These are phyloP conservation scores for Atlantisia rogersi DNA, from an alignment of 2,113 vertebrate genomes.

Conservation along the genomic window DNA sequence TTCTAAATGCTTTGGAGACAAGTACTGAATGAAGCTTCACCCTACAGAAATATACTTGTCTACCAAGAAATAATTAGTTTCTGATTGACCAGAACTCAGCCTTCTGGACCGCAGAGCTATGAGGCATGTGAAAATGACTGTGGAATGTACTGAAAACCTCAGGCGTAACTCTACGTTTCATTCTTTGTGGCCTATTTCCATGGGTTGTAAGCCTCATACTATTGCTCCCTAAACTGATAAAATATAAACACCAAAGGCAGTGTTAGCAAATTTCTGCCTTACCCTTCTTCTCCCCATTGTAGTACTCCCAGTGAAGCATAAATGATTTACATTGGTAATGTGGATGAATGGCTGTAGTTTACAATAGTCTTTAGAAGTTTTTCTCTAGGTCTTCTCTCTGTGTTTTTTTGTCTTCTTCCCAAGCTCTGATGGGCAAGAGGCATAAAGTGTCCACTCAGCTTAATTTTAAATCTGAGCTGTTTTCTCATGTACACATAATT, in stretches of 20 bases:
- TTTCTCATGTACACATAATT: neutral
- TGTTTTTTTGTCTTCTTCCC: neutral
- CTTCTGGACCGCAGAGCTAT: neutral
- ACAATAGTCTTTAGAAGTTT: neutral
- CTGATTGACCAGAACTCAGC: neutral
- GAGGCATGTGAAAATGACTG: neutral
- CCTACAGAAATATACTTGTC: conserved; percentile 50
- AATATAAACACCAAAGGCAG: neutral
- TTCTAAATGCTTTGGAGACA: conserved; percentile 52
- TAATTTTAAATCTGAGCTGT: neutral
- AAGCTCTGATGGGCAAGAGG: neutral
- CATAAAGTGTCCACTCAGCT: neutral
- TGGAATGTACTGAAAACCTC: neutral
- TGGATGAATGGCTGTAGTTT: neutral
- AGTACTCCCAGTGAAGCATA: neutral
- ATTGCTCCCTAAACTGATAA: neutral
- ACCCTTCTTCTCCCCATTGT: neutral
- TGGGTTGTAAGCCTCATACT: neutral
- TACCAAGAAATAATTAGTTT: conserved; percentile 43
- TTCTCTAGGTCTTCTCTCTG: neutral
- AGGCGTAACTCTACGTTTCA: accelerated
- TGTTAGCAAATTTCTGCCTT: neutral
- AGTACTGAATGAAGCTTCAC: conserved; percentile 48
- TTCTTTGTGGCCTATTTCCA: neutral
- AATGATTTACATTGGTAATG: neutral